Percentiles rank a stretch among this genome's conserved stretches.
These are phyloP conservation scores for Myotis yumanensis DNA, from an alignment of 2,113 vertebrate species.

Conservation along the genomic window DNA sequence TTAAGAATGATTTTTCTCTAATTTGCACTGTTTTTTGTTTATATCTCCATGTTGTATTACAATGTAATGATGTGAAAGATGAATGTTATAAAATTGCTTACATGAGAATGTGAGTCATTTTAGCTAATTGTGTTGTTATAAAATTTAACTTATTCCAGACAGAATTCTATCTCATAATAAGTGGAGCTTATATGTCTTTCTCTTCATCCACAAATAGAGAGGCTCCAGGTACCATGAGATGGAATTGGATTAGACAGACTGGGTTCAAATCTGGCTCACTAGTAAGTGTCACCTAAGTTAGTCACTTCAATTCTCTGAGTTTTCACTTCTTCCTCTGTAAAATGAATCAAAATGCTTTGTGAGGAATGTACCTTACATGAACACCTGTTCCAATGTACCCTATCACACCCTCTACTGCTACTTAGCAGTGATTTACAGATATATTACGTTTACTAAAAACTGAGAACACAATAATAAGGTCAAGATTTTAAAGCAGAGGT, in stretches of 20 bases:
- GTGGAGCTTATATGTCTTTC: background rate
- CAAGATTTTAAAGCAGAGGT: background rate
- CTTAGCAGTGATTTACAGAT: background rate
- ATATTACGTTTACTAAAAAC: background rate
- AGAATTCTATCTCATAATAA: conserved; percentile 21
- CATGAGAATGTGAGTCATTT: conserved; percentile 14
- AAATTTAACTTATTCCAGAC: conserved; percentile 24
- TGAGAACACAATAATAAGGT: background rate
- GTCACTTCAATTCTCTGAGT: background rate
- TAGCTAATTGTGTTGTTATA: conserved; percentile 21
- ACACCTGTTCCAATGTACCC: background rate
- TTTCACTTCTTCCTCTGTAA: conserved; percentile 13
- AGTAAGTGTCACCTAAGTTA: background rate
- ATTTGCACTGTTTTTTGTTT: conserved; percentile 18
- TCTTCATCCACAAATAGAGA: background rate
- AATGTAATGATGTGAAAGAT: background rate
- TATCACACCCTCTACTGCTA: background rate
- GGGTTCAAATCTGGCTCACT: background rate
- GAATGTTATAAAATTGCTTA: background rate
- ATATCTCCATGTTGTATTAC: background rate
- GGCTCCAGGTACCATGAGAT: background rate
- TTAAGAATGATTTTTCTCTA: conserved; percentile 43
- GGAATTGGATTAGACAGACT: background rate
- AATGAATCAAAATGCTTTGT: conserved; percentile 1
- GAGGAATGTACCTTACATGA: background rate